Percentiles rank a stretch among this genome's conserved stretches.
Conservation (phyloP, 2,113 vertebrate species). For the Bambusicola thoracicus region DNA sequence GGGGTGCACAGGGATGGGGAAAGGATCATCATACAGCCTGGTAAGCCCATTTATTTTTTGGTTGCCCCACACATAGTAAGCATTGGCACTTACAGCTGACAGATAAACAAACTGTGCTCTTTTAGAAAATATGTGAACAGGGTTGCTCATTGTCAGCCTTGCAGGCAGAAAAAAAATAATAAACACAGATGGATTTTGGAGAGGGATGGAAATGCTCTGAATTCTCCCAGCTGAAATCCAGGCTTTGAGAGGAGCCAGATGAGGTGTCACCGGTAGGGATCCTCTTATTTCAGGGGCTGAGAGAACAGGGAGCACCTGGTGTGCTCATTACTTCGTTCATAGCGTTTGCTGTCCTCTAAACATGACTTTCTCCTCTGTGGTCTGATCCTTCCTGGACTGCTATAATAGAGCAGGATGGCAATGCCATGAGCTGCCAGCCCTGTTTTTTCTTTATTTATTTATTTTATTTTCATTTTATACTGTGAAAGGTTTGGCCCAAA, state of each 20-base stretch:
- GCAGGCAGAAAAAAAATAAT: conserved; percentile 57
- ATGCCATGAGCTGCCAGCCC: not conserved
- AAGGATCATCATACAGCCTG: conserved; percentile 28
- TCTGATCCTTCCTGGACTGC: not conserved
- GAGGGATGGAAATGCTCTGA: conserved; percentile 30
- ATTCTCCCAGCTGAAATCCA: conserved; percentile 31
- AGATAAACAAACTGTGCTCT: conserved; percentile 66
- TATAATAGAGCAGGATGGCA: not conserved
- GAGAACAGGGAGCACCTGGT: not conserved
- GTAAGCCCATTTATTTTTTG: conserved; percentile 65
- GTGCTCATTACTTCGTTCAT: not conserved
- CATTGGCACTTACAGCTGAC: conserved; percentile 51
- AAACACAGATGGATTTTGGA: conserved; percentile 65
- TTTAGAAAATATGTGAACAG: conserved; percentile 47
- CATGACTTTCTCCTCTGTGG: not conserved
- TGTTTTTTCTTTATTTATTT: not conserved
- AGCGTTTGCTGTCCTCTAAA: not conserved
- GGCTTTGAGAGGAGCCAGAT: not conserved
- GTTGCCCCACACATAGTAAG: conserved; percentile 46
- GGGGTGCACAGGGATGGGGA: not conserved
- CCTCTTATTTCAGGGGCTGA: not conserved
- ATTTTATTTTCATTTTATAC: not conserved
- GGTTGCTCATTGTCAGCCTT: conserved; percentile 50
- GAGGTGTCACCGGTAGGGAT: not conserved
- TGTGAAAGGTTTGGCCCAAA: not conserved